Evolutionary conservation across 2,888 invertebrate species (phyloP), one percentile per base, ranked within the genome.

Genomic region (Polydrusus pterygomalis): DNA sequence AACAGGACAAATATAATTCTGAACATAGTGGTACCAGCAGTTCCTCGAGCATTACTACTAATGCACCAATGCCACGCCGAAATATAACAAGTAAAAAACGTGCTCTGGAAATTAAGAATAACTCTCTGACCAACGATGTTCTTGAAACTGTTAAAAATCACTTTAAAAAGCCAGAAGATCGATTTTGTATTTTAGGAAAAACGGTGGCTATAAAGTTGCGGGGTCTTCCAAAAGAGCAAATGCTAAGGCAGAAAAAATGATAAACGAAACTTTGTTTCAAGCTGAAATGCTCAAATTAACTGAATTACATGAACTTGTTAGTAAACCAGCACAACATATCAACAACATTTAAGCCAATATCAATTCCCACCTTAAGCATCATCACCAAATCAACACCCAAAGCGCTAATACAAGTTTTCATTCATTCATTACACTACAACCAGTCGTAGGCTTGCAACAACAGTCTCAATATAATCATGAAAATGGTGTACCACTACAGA

Each of bases 241-340:
- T 65, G 43, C 58, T 78, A 70, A 70, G 62, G 77, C 77, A 18
- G 78, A 79, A 75, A 75, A 78, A 70, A 67, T 77, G 0, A 78
- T 79, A 45, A 79, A 79, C 64, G 79, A 78, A 43, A 56, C 63
- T 5, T 45, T 76, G 25, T 79, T 77, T 65, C 65, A 79, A 60
- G 77, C 74, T 3, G 68, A 79, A 65, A 67, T 77, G 74, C 74
- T 69, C 34, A 34, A 34, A 34, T 34, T 34, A 34, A 9, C 34
- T 10, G 34, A 10, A 34, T 7, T 9, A 10, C 40, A 2, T 15
- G 2, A 5, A n/a, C 45, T 11, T 9, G 13, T 11, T 11, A 11
- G n/a, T n/a, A n/a, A n/a, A n/a, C n/a, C n/a, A n/a, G n/a, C n/a
- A n/a, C n/a, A n/a, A n/a, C n/a, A n/a, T n/a, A n/a, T 40, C 40